Evolutionary conservation across 2,113 vertebrate genomes (phyloP).

Genomic region (Sinocyclocheilus rhinocerous): DNA sequence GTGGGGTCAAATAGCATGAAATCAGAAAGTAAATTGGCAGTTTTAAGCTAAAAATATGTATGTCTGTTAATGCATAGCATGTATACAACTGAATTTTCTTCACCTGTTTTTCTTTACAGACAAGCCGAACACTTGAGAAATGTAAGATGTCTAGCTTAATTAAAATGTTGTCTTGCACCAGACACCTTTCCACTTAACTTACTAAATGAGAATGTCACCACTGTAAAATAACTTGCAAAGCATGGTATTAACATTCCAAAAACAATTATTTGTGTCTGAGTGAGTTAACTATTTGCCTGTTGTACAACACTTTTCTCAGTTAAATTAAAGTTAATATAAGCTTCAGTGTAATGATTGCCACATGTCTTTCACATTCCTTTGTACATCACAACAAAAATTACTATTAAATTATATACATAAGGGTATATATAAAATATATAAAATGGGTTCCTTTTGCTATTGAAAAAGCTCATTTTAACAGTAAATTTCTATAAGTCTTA

Average conservation of each 20-base stretch:
- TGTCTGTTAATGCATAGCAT: slow-evolving; percentile 18
- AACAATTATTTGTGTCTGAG: slow-evolving; percentile 6
- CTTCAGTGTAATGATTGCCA: neutral
- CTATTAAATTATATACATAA: neutral
- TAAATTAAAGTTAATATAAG: neutral
- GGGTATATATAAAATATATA: neutral
- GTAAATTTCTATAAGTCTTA: neutral
- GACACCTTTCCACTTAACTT: slow-evolving; percentile 13
- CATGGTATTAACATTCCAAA: slow-evolving; percentile 3
- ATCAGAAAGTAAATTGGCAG: neutral
- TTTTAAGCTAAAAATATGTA: neutral
- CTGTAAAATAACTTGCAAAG: neutral
- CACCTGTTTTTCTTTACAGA: slow-evolving; percentile 81
- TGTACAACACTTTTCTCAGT: neutral
- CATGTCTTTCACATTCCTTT: neutral
- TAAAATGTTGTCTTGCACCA: neutral
- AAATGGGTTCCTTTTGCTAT: neutral
- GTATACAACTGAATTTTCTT: slow-evolving; percentile 42
- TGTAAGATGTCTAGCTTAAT: slow-evolving; percentile 83
- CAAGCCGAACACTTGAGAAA: slow-evolving; percentile 86
- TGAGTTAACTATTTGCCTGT: slow-evolving; percentile 11
- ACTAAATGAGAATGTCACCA: slow-evolving; percentile 17
- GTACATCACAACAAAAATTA: neutral
- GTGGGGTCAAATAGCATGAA: neutral
- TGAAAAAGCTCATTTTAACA: neutral